Evolutionary conservation across 1,140 invertebrate genomes (phyloP), one percentile per base, ranked within the genome.

Genomic region (Cyrtorhinus lividipennis): DNA sequence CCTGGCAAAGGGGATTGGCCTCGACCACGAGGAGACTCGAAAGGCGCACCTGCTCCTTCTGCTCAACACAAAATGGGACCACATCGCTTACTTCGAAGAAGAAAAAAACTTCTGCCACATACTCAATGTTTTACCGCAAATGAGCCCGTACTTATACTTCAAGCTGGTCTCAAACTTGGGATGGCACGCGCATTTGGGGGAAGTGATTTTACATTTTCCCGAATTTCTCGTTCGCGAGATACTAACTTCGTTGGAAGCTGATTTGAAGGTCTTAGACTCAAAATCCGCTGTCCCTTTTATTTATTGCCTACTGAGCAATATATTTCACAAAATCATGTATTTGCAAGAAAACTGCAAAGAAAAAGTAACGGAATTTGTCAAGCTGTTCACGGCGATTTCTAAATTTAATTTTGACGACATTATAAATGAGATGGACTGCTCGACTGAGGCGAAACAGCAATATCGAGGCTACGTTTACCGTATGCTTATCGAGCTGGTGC

Each of bases 181-280:
- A 18, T 59, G 58, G 58, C 58, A 59, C 25, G 58, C 23, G 2
- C 23, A 59, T 18, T 2, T 59, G 24, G 24, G 58, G 3, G n/a
- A 59, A 30, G 5, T 59, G 1, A 59, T 59, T 18, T 3, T 59
- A 1, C 24, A 59, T 30, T 59, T 59, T 22, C 58, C 58, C 1
- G 58, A 59, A 59, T 27, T 59, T 22, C 24, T 59, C 58, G 58
- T 59, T 8, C 27, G 24, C 15, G 58, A 59, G 8, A 26, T 59
- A 15, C n/a, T 59, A 2, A 30, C 24, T n/a, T 59, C 58, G 10
- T 15, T 59, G n/a, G 24, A 26, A 26, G 24, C 13, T 12, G 27
- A 59, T 59, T n/a, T 59, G 23, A 59, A 59, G 24, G 2, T 2
- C 5, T 30, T 59, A 24, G 25, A 59, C n/a, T 30, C 27, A 30